Conservation (phyloP, 1,140 invertebrate species). For the Drosophila hydei region DNA sequence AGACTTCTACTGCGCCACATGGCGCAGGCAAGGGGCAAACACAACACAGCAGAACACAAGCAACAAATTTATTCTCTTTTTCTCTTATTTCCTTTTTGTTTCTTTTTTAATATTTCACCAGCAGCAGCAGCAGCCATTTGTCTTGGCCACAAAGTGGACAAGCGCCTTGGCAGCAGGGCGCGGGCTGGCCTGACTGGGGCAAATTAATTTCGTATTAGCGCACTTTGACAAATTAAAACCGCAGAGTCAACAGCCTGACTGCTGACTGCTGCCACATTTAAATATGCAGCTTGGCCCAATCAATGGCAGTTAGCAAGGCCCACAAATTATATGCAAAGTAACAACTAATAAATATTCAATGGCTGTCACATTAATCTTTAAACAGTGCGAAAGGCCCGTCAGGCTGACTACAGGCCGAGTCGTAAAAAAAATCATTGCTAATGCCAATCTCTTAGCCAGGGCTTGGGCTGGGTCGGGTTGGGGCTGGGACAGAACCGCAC, state of each 20-base stretch:
- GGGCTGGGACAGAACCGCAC: background rate
- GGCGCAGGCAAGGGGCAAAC: conserved; percentile 15
- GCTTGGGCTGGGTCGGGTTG: background rate
- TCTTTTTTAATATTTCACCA: conserved; percentile 74
- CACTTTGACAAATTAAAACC: conserved; percentile 81
- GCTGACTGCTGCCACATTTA: conserved; percentile 63
- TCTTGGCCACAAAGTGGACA: conserved; percentile 73
- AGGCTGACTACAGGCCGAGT: conserved; percentile 5
- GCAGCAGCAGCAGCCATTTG: conserved; percentile 76
- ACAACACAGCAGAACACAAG: conserved; percentile 6
- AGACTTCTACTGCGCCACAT: conserved; percentile 34
- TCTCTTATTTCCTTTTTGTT: conserved; percentile 3
- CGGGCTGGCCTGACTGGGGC: conserved; percentile 33
- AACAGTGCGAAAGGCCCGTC: conserved; percentile 58
- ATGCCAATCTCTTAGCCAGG: conserved; percentile 74
- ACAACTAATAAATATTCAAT: conserved; percentile 82
- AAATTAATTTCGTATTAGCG: conserved; percentile 81
- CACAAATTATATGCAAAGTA: conserved; percentile 81
- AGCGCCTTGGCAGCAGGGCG: conserved; percentile 51
- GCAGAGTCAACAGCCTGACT: conserved; percentile 67
- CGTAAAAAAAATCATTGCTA: conserved; percentile 68
- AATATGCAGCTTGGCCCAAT: conserved; percentile 59
- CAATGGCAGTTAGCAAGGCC: conserved; percentile 62
- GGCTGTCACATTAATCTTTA: conserved; percentile 81
- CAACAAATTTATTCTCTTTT: conserved; percentile 31